phyloP scores from a whole-genome alignment of 92 coral and sea anemone genomes.

The Meandrina meandrites region DNA sequence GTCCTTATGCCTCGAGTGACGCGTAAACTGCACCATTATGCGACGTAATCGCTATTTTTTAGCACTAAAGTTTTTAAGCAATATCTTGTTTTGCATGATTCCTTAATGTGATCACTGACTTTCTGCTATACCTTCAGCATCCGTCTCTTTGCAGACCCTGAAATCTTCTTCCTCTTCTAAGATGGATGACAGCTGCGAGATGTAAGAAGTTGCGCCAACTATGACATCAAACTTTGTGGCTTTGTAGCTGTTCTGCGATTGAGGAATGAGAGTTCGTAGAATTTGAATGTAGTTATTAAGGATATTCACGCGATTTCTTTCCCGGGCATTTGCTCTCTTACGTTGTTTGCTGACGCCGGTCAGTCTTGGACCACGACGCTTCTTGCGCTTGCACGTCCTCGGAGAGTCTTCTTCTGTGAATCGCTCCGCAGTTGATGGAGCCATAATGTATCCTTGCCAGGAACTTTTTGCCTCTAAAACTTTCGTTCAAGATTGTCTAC shows the following conservation, averaged over 20 bases:
- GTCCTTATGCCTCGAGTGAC: not conserved
- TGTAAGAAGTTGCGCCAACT: conserved; percentile 22
- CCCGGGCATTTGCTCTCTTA: conserved; percentile 30
- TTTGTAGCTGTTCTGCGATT: not conserved
- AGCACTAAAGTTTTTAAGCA: not conserved
- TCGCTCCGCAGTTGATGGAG: conserved; percentile 21
- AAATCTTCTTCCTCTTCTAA: not conserved
- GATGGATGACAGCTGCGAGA: conserved; percentile 24
- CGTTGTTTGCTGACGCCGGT: conserved; percentile 45
- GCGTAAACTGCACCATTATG: not conserved
- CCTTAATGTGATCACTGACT: not conserved
- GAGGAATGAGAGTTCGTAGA: conserved; percentile 30
- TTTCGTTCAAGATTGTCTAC: not conserved
- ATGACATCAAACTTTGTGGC: conserved; percentile 38
- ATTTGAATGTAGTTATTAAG: conserved; percentile 32
- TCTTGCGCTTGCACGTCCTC: conserved; percentile 13
- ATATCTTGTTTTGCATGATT: not conserved
- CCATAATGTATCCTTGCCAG: not conserved
- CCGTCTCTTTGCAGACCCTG: not conserved
- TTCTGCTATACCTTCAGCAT: not conserved
- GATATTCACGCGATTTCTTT: conserved; percentile 28
- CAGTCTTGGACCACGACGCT: conserved; percentile 33
- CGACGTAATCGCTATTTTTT: not conserved
- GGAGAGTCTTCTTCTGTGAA: conserved; percentile 21
- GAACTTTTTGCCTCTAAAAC: not conserved